Percentiles rank a stretch among this genome's conserved stretches.
Conservation (phyloP, 2,113 vertebrate genomes). For the Leptosomus discolor region DNA sequence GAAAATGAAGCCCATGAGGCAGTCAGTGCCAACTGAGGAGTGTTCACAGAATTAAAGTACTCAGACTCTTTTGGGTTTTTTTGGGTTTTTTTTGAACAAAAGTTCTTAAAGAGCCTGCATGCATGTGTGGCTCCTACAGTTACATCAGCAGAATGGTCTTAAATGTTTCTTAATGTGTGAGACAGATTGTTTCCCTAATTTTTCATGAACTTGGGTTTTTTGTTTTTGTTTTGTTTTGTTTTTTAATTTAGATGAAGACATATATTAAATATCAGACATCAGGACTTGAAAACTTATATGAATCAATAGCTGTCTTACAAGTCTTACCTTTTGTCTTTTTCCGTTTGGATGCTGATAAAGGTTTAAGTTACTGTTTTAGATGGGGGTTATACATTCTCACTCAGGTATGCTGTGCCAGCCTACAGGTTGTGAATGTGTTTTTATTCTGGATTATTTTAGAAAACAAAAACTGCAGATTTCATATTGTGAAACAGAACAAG, state of each 20-base stretch:
- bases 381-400: conserved; percentile 96
- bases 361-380: conserved; percentile 94
- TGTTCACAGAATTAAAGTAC: conserved; percentile 75
- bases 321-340: conserved; percentile 88
- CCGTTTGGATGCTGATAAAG: conserved; percentile 89
- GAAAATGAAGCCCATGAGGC: conserved; percentile 95
- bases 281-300: conserved; percentile 94
- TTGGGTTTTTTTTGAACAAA: conserved; percentile 73
- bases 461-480: conserved; percentile 81
- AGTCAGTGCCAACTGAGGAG: conserved; percentile 93
- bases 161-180: conserved; percentile 96
- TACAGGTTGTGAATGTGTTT: conserved; percentile 99
- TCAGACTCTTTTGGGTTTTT: conserved; percentile 72
- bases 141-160: conserved; percentile 98
- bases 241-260: conserved; percentile 88
- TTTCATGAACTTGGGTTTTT: conserved; percentile 79
- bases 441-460: conserved; percentile 90
- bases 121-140: conserved; percentile 91
- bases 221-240: conserved; percentile 60
- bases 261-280: conserved; percentile 88
- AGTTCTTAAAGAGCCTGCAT: conserved; percentile 92
- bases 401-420: conserved; percentile 99
- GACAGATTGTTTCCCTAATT: conserved; percentile 89
- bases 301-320: conserved; percentile 88
- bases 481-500: conserved; percentile 79